A percentile compares a stretch with the other conserved stretches of the same genome.
Conservation (phyloP, 92 coral and sea anemone genomes). For the Actinostola sp. region DNA sequence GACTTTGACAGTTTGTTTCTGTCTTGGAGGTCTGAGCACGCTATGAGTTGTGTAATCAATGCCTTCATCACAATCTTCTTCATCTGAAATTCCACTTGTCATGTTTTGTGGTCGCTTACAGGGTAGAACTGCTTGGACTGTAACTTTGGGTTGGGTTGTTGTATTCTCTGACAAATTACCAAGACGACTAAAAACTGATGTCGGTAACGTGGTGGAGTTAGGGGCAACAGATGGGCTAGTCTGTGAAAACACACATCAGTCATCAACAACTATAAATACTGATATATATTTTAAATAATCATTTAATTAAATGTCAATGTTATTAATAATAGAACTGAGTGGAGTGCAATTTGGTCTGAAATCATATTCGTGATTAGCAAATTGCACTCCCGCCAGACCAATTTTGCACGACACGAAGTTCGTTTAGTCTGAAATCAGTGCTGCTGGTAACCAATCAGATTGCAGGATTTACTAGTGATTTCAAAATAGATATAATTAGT, state of each 20-base stretch:
- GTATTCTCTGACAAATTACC: slow-evolving; percentile 44
- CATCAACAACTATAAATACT: too few species aligned
- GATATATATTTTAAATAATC: too few species aligned
- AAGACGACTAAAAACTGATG: slow-evolving; percentile 69
- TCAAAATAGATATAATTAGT: not conserved
- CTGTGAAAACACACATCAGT: not conserved
- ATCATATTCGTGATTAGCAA: too few species aligned
- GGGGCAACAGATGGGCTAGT: not conserved
- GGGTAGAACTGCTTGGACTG: slow-evolving; percentile 33
- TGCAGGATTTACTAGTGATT: too few species aligned
- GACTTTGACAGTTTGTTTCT: slow-evolving; percentile 58
- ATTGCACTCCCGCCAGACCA: too few species aligned
- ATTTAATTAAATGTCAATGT: too few species aligned
- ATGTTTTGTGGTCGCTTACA: slow-evolving; percentile 20
- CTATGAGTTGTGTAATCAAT: slow-evolving; percentile 75
- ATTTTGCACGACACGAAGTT: too few species aligned
- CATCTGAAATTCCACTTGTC: slow-evolving; percentile 18
- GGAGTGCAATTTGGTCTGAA: too few species aligned
- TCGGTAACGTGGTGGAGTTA: slow-evolving; percentile 3
- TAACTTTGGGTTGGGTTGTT: slow-evolving; percentile 41
- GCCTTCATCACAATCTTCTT: slow-evolving; percentile 21
- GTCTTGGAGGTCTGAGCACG: slow-evolving; percentile 61
- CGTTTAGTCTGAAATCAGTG: too few species aligned
- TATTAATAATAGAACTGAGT: too few species aligned
- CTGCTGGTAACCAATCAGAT: too few species aligned